phyloP scores from a whole-genome alignment of 2,113 vertebrate genomes.

The Struthidea cinerea region DNA sequence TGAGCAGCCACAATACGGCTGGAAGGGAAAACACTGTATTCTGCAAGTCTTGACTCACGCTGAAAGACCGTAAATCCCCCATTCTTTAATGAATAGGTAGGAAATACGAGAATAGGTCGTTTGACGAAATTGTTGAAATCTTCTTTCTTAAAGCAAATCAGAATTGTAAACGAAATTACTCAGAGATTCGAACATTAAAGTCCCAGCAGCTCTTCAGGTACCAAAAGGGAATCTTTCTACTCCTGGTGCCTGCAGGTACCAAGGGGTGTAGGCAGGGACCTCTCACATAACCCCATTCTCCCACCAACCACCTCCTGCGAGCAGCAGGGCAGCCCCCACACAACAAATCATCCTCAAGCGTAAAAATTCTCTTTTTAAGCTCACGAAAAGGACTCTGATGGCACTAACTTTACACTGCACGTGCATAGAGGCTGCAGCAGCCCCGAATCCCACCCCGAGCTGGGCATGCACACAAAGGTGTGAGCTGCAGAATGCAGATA shows the following conservation, averaged over 20 bases:
- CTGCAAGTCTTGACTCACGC: neutral
- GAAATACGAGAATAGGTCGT: neutral
- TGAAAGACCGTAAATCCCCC: neutral
- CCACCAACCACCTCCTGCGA: fast-evolving
- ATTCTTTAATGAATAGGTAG: neutral
- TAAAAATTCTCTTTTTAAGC: neutral
- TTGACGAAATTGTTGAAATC: neutral
- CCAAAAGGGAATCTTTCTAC: neutral
- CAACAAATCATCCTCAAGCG: neutral
- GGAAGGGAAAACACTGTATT: neutral
- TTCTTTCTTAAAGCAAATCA: neutral
- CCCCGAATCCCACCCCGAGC: neutral
- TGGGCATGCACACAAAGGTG: neutral
- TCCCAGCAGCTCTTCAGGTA: neutral
- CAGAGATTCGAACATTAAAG: neutral
- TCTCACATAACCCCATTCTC: neutral
- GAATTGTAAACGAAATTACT: neutral
- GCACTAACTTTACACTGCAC: fast-evolving
- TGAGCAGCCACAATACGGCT: neutral
- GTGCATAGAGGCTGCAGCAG: neutral
- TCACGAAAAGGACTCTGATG: neutral
- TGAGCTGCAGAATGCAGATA: neutral
- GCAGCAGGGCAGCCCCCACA: neutral
- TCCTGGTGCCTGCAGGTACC: neutral
- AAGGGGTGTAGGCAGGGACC: fast-evolving